Evolutionary conservation across 2,888 invertebrate genomes (phyloP).

Genomic region (Lasioglossum malachurum): DNA sequence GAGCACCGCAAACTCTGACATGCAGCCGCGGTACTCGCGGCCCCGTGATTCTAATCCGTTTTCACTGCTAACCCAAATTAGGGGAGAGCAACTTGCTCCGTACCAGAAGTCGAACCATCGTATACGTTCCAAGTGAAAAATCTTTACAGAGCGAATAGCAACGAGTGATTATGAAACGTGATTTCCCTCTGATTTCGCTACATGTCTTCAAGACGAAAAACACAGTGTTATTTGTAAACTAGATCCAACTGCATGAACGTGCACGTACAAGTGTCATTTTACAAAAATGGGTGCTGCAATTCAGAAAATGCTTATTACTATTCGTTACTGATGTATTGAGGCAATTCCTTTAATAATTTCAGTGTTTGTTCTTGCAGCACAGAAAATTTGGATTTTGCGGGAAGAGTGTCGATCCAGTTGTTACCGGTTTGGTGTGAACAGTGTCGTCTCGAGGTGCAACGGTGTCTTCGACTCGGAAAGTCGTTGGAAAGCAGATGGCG

Average conservation of each 20-base stretch:
- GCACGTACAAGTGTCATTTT: not conserved
- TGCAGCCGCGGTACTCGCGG: slow-evolving; percentile 42
- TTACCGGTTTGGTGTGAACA: not conserved
- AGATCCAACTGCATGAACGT: not conserved
- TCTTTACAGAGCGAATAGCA: not conserved
- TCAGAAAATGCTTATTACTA: too few species aligned
- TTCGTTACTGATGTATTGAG: too few species aligned
- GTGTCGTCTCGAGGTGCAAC: not conserved
- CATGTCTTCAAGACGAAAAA: not conserved
- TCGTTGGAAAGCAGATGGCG: slow-evolving; percentile 53
- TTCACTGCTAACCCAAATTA: slow-evolving; percentile 58
- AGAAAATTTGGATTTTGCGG: too few species aligned
- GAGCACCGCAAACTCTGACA: slow-evolving; percentile 57
- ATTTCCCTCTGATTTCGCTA: too few species aligned
- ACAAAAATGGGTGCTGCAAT: too few species aligned
- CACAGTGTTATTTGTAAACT: not conserved
- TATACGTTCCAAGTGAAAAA: not conserved
- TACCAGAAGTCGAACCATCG: not conserved
- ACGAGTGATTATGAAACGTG: too few species aligned
- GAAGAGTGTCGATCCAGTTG: not conserved
- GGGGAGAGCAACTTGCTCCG: not conserved
- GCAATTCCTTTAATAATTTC: too few species aligned
- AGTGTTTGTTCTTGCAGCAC: too few species aligned
- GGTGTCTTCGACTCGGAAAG: slow-evolving; percentile 1
- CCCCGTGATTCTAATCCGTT: slow-evolving; percentile 56